phyloP scores from a whole-genome alignment of 1,140 invertebrate genomes.

The Mercenaria mercenaria region DNA sequence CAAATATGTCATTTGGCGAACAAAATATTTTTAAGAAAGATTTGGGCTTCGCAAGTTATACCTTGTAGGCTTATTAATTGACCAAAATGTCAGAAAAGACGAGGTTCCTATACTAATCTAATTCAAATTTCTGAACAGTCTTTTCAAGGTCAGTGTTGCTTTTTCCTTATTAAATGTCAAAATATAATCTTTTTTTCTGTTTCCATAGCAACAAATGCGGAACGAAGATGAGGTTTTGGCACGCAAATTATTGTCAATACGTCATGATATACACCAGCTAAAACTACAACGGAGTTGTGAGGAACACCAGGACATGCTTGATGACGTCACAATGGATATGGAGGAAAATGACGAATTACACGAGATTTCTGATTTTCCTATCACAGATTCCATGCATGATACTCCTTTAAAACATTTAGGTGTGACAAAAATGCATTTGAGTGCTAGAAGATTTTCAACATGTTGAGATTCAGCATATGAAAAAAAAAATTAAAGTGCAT shows the following conservation, averaged over 20 bases:
- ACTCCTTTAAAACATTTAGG: slow-evolving; percentile 81
- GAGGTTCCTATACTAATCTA: too few relatives aligned
- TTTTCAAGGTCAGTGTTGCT: too few relatives aligned
- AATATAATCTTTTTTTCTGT: neutral
- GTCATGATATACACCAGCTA: slow-evolving; percentile 80
- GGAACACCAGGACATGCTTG: slow-evolving; percentile 81
- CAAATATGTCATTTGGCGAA: too few relatives aligned
- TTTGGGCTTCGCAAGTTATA: too few relatives aligned
- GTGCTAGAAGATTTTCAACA: slow-evolving; percentile 81
- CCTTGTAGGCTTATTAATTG: too few relatives aligned
- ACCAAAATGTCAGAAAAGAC: too few relatives aligned
- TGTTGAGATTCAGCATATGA: slow-evolving; percentile 67
- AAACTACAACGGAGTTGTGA: slow-evolving; percentile 80
- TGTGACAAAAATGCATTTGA: slow-evolving; percentile 81
- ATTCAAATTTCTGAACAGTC: too few relatives aligned
- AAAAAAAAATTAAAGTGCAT: too few relatives aligned
- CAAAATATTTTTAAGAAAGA: too few relatives aligned
- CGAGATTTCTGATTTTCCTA: slow-evolving; percentile 80
- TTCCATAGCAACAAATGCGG: slow-evolving; percentile 80
- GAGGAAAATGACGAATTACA: slow-evolving; percentile 79
- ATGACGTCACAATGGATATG: slow-evolving; percentile 80
- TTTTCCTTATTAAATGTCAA: too few relatives aligned
- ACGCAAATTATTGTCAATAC: slow-evolving; percentile 78
- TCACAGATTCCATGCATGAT: slow-evolving; percentile 66
- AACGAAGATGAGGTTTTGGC: slow-evolving; percentile 81